Evolutionary conservation across 2,888 invertebrate species (phyloP).

Genomic region (Zygothrica quintamaculata): DNA sequence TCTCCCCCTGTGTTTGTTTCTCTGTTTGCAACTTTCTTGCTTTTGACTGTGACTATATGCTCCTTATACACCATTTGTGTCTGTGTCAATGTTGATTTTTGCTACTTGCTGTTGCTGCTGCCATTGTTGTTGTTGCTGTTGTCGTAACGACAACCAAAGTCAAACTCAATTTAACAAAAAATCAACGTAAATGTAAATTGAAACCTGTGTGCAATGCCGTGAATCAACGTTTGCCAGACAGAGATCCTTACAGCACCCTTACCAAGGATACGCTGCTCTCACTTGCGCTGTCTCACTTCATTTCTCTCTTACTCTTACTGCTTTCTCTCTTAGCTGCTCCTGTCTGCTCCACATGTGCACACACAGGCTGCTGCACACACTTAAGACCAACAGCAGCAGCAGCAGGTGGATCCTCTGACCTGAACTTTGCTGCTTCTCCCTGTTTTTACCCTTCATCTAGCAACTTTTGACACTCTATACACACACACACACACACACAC

Average conservation of each 20-base stretch:
- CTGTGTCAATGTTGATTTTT: conserved; percentile 72
- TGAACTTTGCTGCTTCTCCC: conserved; percentile 26
- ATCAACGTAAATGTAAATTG: conserved; percentile 77
- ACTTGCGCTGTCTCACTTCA: background rate
- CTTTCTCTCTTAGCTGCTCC: background rate
- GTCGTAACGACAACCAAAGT: conserved; percentile 62
- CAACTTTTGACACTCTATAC: conserved; percentile 1
- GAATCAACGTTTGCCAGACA: conserved; percentile 46
- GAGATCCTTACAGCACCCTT: conserved; percentile 13
- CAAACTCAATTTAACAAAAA: conserved; percentile 77
- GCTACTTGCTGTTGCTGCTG: conserved; percentile 37
- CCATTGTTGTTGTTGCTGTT: conserved; percentile 17
- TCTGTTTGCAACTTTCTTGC: background rate
- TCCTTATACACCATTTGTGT: conserved; percentile 52
- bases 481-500: too few species aligned
- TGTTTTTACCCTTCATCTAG: background rate
- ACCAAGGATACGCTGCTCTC: background rate
- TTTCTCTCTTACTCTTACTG: background rate
- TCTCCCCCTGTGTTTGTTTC: background rate
- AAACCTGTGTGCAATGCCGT: conserved; percentile 59
- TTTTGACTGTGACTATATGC: background rate
- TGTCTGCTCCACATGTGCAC: conserved; percentile 37
- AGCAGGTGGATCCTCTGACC: conserved; percentile 41
- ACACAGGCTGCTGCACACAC: conserved; percentile 31
- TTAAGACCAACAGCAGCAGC: conserved; percentile 26